Conservation (phyloP, 2,797 vertebrate genomes). For the Pristis pectinata region DNA sequence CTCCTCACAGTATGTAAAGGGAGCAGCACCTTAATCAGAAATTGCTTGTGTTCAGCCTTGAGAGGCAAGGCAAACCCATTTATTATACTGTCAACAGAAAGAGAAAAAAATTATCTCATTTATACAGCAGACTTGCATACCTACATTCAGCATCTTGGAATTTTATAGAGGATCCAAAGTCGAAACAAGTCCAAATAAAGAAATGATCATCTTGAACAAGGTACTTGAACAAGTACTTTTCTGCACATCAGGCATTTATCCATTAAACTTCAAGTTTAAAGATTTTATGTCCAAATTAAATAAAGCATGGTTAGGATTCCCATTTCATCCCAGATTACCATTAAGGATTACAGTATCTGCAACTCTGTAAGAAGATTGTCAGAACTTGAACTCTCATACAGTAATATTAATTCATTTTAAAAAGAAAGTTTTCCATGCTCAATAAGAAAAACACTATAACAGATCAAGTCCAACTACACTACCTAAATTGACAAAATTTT, state of each 20-base stretch:
- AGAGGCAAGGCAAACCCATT: constrained; percentile 99
- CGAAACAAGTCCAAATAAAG: not conserved
- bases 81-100: constrained; percentile 80
- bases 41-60: constrained; percentile 98
- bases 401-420: not conserved
- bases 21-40: constrained; percentile 98
- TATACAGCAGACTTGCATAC: not conserved
- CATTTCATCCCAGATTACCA: not conserved
- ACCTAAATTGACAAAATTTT: not conserved
- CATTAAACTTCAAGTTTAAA: not conserved
- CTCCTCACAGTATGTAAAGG: constrained; percentile 96
- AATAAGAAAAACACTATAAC: not conserved
- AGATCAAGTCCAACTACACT: not conserved
- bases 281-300: not conserved
- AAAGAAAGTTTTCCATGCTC: not conserved
- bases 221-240: not conserved
- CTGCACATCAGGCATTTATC: not conserved
- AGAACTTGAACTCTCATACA: not conserved
- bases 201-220: no score
- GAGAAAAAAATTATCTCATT: constrained; percentile 38
- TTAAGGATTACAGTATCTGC: not conserved
- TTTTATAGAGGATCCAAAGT: not conserved
- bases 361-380: not conserved
- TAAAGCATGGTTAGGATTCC: not conserved
- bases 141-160: not conserved